A percentile compares a stretch with the other conserved stretches of the same genome.
Conservation (phyloP, 2,888 invertebrate species). For the Melanotus villosus region DNA sequence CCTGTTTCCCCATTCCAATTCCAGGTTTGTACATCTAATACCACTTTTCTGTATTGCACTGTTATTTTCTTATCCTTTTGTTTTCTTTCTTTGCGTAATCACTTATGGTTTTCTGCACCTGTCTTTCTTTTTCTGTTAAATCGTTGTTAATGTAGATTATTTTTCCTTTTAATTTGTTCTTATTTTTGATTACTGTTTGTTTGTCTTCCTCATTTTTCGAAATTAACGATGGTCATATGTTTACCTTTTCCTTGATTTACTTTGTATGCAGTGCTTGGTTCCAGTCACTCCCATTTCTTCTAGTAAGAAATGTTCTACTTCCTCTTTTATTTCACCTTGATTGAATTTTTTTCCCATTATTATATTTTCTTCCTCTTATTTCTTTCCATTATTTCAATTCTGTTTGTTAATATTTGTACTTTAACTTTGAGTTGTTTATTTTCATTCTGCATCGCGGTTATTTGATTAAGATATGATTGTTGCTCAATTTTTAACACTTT, state of each 20-base stretch:
- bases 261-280: too few species aligned
- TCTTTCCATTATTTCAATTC: neutral
- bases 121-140: too few species aligned
- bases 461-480: neutral
- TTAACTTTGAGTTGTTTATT: neutral
- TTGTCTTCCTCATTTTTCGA: too few species aligned
- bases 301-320: neutral
- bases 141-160: too few species aligned
- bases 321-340: neutral
- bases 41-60: too few species aligned
- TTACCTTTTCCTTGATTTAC: neutral
- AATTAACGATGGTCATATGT: neutral
- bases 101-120: neutral
- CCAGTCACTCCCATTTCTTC: neutral
- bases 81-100: neutral
- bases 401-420: neutral
- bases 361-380: neutral
- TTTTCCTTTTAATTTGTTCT: neutral
- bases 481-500: neutral
- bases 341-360: neutral
- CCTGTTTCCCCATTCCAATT: too few species aligned
- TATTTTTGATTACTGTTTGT: neutral
- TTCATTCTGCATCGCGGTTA: neutral
- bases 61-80: neutral
- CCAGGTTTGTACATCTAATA: too few species aligned